Percentiles rank a stretch among this genome's conserved stretches.
Evolutionary conservation across 1,140 invertebrate genomes (phyloP).

Genomic region (Vanessa tameamea): DNA sequence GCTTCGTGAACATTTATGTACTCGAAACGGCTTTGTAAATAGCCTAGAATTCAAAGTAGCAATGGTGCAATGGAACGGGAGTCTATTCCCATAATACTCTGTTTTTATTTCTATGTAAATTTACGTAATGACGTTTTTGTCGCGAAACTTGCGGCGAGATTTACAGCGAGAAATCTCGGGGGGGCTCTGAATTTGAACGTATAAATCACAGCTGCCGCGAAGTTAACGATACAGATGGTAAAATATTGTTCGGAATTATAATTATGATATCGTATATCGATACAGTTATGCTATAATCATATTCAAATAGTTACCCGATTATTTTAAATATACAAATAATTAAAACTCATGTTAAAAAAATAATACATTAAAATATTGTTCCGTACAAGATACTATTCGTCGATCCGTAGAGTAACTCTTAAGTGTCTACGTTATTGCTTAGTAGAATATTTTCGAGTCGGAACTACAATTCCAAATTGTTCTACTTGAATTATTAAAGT

Average conservation of each 20-base stretch:
- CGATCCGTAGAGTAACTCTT: too few species aligned
- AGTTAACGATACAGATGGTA: constrained; percentile 2
- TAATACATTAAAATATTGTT: too few species aligned
- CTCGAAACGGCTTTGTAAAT: constrained; percentile 10
- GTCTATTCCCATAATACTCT: constrained; percentile 42
- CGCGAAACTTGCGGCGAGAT: constrained; percentile 64
- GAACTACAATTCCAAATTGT: too few species aligned
- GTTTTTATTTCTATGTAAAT: constrained; percentile 78
- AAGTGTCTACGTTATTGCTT: too few species aligned
- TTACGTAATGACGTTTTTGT: constrained; percentile 81
- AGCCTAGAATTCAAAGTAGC: constrained; percentile 4
- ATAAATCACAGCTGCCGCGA: constrained; percentile 50
- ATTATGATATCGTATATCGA: neutral
- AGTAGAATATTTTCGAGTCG: too few species aligned
- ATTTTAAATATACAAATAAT: too few species aligned
- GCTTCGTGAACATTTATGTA: neutral
- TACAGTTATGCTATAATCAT: neutral
- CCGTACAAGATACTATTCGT: too few species aligned
- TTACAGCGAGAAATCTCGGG: constrained; percentile 60
- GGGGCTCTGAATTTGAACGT: constrained; percentile 31
- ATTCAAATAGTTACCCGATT: neutral
- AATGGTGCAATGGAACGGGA: neutral
- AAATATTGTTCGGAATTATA: constrained; percentile 12
- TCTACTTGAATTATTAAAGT: too few species aligned
- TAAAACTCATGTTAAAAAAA: too few species aligned